phyloP scores from a whole-genome alignment of 1,140 invertebrate species.

The Neodiprion pinetum region DNA sequence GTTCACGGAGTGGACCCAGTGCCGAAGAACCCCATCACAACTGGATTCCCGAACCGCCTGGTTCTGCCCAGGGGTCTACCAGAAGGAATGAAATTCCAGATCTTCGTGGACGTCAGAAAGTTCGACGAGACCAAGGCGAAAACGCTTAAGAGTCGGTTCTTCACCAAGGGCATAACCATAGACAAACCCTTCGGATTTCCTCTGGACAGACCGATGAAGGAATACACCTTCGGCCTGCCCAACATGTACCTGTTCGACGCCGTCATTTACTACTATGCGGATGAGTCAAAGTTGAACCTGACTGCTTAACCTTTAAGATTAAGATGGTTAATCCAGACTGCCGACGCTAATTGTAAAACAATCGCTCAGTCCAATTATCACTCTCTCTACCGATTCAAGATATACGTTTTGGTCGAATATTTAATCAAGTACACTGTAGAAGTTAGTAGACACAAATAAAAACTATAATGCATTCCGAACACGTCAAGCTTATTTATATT shows the following conservation, averaged over 20 bases:
- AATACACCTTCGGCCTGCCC: conserved; percentile 65
- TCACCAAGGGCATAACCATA: conserved; percentile 39
- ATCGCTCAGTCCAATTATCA: no score
- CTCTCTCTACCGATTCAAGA: no score
- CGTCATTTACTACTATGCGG: conserved; percentile 66
- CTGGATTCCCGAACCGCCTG: conserved; percentile 69
- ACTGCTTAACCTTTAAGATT: neutral
- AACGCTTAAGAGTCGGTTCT: conserved; percentile 26
- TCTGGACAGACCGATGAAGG: conserved; percentile 69
- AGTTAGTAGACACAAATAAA: no score
- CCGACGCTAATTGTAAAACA: neutral
- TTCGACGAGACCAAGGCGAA: conserved; percentile 39
- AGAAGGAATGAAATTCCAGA: conserved; percentile 69
- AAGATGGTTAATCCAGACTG: neutral
- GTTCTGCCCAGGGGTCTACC: conserved; percentile 72
- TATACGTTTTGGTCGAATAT: no score
- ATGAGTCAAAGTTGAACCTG: neutral
- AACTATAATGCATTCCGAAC: no score
- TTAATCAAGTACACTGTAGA: no score
- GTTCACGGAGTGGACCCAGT: conserved; percentile 36
- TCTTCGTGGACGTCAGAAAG: conserved; percentile 72
- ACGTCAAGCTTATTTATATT: no score
- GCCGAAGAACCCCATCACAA: conserved; percentile 32
- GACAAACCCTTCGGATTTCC: conserved; percentile 69
- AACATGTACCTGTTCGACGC: conserved; percentile 74